Evolutionary conservation across 1,140 invertebrate species (phyloP).

Genomic region (Daktulosphaira vitifoliae): DNA sequence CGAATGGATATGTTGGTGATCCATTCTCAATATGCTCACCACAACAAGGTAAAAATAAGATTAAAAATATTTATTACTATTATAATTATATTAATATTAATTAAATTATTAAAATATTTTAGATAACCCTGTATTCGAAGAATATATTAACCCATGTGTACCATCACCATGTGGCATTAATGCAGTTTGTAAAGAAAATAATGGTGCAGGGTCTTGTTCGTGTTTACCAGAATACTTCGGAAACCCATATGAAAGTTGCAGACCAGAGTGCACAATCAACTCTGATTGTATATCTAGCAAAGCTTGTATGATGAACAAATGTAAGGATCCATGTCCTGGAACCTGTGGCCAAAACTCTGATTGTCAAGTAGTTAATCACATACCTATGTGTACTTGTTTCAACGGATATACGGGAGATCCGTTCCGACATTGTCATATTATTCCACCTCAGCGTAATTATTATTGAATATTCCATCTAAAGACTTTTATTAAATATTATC

Average conservation of each 20-base stretch:
- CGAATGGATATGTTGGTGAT: slow-evolving; percentile 50
- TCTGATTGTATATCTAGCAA: slow-evolving; percentile 54
- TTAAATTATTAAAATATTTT: slow-evolving; percentile 19
- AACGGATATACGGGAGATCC: slow-evolving; percentile 58
- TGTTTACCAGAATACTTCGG: slow-evolving; percentile 51
- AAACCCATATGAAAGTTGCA: slow-evolving; percentile 49
- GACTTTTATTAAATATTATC: not conserved
- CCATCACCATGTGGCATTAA: slow-evolving; percentile 65
- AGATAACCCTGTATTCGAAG: slow-evolving; percentile 35
- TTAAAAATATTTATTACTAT: not conserved
- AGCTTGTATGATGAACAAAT: slow-evolving; percentile 58
- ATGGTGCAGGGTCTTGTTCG: slow-evolving; percentile 55
- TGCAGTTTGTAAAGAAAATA: slow-evolving; percentile 57
- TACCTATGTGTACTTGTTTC: slow-evolving; percentile 58
- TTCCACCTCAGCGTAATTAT: slow-evolving; percentile 35
- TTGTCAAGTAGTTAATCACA: slow-evolving; percentile 60
- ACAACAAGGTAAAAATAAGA: slow-evolving; percentile 38
- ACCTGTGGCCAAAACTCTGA: slow-evolving; percentile 57
- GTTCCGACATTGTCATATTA: slow-evolving; percentile 45
- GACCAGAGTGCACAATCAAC: slow-evolving; percentile 60
- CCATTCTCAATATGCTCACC: slow-evolving; percentile 50
- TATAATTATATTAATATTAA: not conserved
- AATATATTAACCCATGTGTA: slow-evolving; percentile 47
- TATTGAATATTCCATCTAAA: not conserved
- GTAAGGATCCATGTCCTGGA: slow-evolving; percentile 59